phyloP scores from a whole-genome alignment of 2,888 invertebrate genomes.

The Drosophila helvetica region DNA sequence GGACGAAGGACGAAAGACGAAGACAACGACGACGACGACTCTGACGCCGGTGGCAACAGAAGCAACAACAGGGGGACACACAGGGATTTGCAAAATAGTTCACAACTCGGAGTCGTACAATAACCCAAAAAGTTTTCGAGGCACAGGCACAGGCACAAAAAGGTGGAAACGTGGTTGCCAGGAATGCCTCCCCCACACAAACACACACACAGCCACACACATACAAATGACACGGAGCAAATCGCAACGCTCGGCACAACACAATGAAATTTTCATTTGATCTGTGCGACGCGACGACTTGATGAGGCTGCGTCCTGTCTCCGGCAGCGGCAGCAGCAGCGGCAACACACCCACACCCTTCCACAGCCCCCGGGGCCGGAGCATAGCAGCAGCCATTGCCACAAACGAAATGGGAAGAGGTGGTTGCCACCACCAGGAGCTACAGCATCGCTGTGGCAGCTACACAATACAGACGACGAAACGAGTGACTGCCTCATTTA shows the following conservation, averaged over 20 bases:
- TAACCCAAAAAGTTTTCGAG: conserved; percentile 65
- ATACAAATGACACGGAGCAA: conserved; percentile 5
- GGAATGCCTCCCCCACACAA: conserved; percentile 36
- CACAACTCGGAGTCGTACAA: conserved; percentile 54
- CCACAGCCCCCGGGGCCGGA: neutral
- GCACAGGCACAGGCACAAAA: conserved; percentile 48
- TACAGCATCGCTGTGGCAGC: neutral
- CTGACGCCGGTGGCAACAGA: conserved; percentile 19
- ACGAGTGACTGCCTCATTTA: conserved; percentile 37
- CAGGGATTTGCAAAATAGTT: conserved; percentile 56
- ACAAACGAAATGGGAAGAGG: conserved; percentile 21
- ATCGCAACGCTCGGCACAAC: conserved; percentile 57
- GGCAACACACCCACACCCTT: conserved; percentile 6
- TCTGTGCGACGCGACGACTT: conserved; percentile 67
- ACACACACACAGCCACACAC: conserved; percentile 26
- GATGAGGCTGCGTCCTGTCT: conserved; percentile 52
- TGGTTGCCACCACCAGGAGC: conserved; percentile 35
- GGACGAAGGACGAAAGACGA: conserved; percentile 22
- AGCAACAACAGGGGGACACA: conserved; percentile 24
- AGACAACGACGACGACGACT: conserved; percentile 7
- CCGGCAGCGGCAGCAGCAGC: conserved; percentile 7
- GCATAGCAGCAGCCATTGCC: conserved; percentile 1
- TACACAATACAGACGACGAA: conserved; percentile 29
- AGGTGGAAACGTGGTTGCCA: conserved; percentile 64
- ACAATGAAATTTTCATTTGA: conserved; percentile 82